Evolutionary conservation across 2,113 vertebrate species (phyloP).

Genomic region (Cacatua alba): DNA sequence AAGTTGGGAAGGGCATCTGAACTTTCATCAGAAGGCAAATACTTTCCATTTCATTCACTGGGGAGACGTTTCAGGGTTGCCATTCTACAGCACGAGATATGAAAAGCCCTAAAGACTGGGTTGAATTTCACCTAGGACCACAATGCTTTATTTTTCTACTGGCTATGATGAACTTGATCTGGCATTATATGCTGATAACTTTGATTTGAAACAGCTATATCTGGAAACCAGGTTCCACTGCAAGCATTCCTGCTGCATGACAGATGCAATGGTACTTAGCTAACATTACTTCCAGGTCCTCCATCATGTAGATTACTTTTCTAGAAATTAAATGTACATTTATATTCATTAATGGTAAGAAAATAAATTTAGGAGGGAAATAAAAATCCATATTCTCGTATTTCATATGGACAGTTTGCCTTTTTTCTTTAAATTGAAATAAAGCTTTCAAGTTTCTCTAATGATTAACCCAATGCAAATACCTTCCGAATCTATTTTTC

Average conservation of each 20-base stretch:
- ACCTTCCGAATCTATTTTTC: not conserved
- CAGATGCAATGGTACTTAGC: not conserved
- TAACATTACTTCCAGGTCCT: not conserved
- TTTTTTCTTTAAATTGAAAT: not conserved
- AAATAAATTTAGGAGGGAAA: slow-evolving; percentile 12
- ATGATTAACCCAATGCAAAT: not conserved
- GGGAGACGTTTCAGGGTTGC: not conserved
- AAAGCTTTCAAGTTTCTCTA: not conserved
- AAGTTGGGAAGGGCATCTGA: fast-evolving
- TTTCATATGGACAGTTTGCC: not conserved
- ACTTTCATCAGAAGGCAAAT: not conserved
- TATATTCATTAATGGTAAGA: slow-evolving; percentile 39
- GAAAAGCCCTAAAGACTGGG: not conserved
- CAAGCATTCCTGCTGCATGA: not conserved
- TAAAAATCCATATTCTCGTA: slow-evolving; percentile 16
- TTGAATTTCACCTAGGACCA: not conserved
- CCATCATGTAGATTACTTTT: not conserved
- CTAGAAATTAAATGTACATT: slow-evolving; percentile 12
- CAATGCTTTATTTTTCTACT: not conserved
- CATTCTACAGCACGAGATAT: not conserved
- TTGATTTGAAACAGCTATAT: not conserved
- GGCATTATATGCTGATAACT: not conserved
- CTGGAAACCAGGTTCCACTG: not conserved
- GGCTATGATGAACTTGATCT: not conserved
- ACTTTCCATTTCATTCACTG: fast-evolving